Evolutionary conservation across 2,113 vertebrate genomes (phyloP).

Genomic region (Climacteris rufus): DNA sequence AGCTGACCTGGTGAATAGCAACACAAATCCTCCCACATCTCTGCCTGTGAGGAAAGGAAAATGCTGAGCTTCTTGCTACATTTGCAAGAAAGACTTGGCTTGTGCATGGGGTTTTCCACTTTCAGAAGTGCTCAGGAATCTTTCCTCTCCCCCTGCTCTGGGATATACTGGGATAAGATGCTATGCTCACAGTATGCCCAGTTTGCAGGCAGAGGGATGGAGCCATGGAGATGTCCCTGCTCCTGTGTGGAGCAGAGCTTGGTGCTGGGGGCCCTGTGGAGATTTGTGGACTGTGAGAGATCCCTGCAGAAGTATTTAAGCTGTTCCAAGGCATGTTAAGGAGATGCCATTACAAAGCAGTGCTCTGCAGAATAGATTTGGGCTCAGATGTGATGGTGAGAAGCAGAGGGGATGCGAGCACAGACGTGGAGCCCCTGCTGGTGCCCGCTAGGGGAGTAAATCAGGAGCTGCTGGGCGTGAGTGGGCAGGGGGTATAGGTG

Average conservation of each 20-base stretch:
- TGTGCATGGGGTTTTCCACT: background rate
- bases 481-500: background rate
- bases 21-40: background rate
- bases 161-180: background rate
- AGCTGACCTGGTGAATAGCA: background rate
- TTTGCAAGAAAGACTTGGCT: background rate
- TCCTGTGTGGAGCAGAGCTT: background rate
- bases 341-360: background rate
- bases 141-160: accelerated
- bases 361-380: slow-evolving; percentile 59
- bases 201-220: background rate
- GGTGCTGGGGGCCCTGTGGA: accelerated
- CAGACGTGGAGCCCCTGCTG: background rate
- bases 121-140: background rate
- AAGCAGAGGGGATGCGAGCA: background rate
- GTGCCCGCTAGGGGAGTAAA: background rate
- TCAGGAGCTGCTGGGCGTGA: background rate
- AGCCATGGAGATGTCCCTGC: background rate
- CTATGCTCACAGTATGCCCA: background rate
- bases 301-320: slow-evolving; percentile 41
- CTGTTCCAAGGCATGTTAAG: background rate
- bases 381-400: background rate
- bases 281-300: background rate
- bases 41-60: background rate
- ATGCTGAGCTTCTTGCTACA: background rate